Conservation (phyloP, 1,140 invertebrate species). For the Onthophagus taurus region DNA sequence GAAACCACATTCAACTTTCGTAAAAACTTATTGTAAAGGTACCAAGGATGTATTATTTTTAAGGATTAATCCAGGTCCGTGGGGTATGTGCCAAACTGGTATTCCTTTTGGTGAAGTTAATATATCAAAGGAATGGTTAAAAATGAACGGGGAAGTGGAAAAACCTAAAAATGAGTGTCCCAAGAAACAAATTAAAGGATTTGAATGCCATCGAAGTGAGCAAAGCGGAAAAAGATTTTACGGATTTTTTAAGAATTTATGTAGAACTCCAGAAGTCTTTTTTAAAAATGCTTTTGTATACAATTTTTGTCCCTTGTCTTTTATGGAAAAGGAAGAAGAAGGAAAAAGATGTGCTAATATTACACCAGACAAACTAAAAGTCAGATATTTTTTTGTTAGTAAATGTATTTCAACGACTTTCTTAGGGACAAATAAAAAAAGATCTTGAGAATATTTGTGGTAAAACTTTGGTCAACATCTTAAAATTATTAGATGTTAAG, state of each 20-base stretch:
- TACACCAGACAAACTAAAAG: constrained; percentile 75
- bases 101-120: constrained; percentile 88
- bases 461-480: constrained; percentile 50
- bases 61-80: constrained; percentile 91
- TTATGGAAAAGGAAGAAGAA: constrained; percentile 65
- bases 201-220: constrained; percentile 68
- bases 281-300: constrained; percentile 72
- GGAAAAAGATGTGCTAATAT: constrained; percentile 79
- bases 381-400: constrained; percentile 24
- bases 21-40: constrained; percentile 54
- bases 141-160: constrained; percentile 57
- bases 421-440: constrained; percentile 44
- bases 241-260: constrained; percentile 66
- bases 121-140: constrained; percentile 67
- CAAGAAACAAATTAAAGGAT: constrained; percentile 61
- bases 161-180: constrained; percentile 64
- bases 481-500: constrained; percentile 60
- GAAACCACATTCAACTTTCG: constrained; percentile 64
- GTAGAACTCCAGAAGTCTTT: constrained; percentile 64
- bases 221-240: constrained; percentile 78
- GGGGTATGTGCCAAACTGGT: constrained; percentile 92
- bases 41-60: constrained; percentile 69
- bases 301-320: constrained; percentile 82
- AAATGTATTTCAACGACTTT: constrained; percentile 21
- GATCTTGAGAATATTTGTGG: constrained; percentile 54